These are phyloP conservation scores for Hirundo rustica DNA, from an alignment of 2,797 vertebrate species.

Conservation along the genomic window DNA sequence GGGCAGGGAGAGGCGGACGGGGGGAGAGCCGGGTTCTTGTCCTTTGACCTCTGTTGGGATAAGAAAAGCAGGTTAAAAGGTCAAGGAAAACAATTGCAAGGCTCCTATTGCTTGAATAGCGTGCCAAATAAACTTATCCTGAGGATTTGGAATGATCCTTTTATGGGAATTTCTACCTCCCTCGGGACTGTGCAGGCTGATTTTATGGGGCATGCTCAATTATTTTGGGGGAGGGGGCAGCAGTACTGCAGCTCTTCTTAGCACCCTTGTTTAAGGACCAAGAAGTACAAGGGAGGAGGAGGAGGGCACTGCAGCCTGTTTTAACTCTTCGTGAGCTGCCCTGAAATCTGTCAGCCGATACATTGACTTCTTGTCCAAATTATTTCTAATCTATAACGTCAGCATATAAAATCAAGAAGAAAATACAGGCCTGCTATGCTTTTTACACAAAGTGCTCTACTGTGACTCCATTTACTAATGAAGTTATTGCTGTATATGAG, in stretches of 20 bases:
- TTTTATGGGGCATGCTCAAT: not conserved
- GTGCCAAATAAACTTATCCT: conserved; percentile 23
- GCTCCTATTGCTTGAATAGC: conserved; percentile 15
- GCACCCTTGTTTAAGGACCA: not conserved
- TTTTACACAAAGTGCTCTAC: not conserved
- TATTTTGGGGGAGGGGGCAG: not conserved
- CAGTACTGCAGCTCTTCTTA: not conserved
- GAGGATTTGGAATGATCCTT: conserved; percentile 32
- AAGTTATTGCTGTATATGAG: not conserved
- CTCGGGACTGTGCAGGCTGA: not conserved
- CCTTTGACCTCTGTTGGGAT: conserved; percentile 14
- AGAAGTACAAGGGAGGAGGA: not conserved
- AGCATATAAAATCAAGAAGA: not conserved
- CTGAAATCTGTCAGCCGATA: not conserved
- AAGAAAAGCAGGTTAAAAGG: conserved; percentile 41
- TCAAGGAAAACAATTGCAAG: conserved; percentile 57
- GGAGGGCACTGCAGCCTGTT: not conserved
- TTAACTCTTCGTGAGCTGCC: not conserved
- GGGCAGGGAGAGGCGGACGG: not conserved
- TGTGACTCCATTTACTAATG: not conserved
- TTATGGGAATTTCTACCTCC: conserved; percentile 18
- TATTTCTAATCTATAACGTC: not conserved
- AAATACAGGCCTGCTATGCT: not conserved
- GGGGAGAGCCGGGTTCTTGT: not conserved
- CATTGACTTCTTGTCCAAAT: not conserved